Base-by-base conservation (phyloP, 2,888 invertebrate species). In the Nebria brevicollis region DNA sequence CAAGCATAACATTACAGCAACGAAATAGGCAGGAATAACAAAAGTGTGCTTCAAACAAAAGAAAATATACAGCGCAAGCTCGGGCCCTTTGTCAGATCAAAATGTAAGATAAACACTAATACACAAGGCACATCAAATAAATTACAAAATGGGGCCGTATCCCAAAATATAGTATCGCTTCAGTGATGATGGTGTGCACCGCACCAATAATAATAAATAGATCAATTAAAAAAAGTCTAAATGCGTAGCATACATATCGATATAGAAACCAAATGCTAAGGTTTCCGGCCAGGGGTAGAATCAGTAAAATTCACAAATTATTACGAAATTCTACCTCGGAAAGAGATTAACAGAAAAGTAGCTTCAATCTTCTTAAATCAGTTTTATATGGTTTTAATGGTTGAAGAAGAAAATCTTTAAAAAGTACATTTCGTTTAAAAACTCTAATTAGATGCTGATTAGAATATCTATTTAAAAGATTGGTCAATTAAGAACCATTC, bases 171-270 rank as follows among this genome's bases (percentile, higher is more conserved):
- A 66, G 70, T 26, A 26, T 34, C 70, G 70, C 11, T 70, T 34
- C 20, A 26, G 26, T 34, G 25, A 13, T 54, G 54, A 7, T 54
- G 54, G 54, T 54, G 54, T 54, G 54, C 54, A 70, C 25, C 70
- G n/a, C 15, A 70, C 34, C 25, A 70, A 26, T 70, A 70, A 34
- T 26, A 70, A 70, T 70, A 70, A 70, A 70, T 70, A 70, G 70
- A 25, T 70, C 70, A 70, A 70, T 70, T 70, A 70, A 70, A 34
- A 54, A 34, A 26, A 34, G 26, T 25, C 70, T 70, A 70, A 70
- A 70, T 70, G 70, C 34, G 66, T 66, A 66, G 25, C 66, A 34
- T 34, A 66, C 66, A 70, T 70, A 70, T 70, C 70, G 70, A 70
- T 70, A 70, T 20, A 70, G 25, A 70, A 70, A 70, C 70, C 70